Conservation (phyloP, 1,140 invertebrate species). For the Rhagoletis zephyria region DNA sequence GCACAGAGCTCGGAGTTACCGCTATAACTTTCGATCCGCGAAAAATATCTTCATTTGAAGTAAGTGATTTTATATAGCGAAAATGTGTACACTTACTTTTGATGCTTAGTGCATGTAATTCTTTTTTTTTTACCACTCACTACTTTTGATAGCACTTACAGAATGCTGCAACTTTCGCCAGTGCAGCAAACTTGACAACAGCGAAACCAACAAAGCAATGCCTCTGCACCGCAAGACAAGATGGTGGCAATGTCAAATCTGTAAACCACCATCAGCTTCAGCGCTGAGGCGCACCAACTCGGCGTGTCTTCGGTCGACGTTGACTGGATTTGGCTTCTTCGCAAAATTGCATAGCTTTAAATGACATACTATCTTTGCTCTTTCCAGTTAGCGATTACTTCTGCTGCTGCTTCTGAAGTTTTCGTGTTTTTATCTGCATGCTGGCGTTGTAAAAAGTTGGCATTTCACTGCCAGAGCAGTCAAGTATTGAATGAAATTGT, state of each 20-base stretch:
- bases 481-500: conserved; percentile 22
- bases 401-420: neutral
- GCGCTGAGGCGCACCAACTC: neutral
- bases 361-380: neutral
- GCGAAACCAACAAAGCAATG: neutral
- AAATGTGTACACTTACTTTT: neutral
- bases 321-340: neutral
- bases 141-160: neutral
- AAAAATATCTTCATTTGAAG: too few relatives aligned
- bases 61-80: too few relatives aligned
- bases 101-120: neutral
- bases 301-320: neutral
- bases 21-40: too few relatives aligned
- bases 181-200: neutral
- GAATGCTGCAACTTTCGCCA: neutral
- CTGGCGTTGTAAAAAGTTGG: neutral
- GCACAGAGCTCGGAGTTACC: too few relatives aligned
- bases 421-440: neutral
- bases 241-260: neutral
- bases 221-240: neutral
- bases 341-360: conserved; percentile 1
- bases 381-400: neutral
- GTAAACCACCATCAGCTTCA: neutral
- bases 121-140: neutral
- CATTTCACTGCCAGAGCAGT: neutral